A percentile compares a stretch with the other conserved stretches of the same genome.
phyloP scores from a whole-genome alignment of 1,140 invertebrate genomes.

The Asobara japonica region DNA sequence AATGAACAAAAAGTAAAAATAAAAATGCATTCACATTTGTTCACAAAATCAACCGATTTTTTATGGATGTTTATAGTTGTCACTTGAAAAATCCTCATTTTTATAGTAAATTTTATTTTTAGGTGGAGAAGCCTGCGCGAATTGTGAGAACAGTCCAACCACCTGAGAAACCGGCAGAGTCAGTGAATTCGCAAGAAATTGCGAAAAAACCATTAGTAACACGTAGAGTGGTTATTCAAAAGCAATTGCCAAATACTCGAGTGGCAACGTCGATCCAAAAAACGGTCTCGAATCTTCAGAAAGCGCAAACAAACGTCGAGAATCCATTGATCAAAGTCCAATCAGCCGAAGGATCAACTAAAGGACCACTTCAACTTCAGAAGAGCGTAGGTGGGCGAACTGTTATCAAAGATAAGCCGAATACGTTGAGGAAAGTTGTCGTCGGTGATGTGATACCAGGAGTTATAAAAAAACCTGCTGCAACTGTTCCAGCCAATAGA shows the following conservation, averaged over 20 bases:
- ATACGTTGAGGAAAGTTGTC: slow-evolving; percentile 30
- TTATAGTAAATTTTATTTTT: slow-evolving; percentile 34
- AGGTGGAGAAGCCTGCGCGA: slow-evolving; percentile 43
- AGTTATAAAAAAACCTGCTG: slow-evolving; percentile 29
- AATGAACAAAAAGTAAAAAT: too few species aligned
- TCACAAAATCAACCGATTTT: background rate
- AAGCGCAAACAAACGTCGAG: slow-evolving; percentile 26
- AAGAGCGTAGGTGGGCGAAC: background rate
- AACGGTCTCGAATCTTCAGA: slow-evolving; percentile 48
- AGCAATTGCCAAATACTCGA: slow-evolving; percentile 42
- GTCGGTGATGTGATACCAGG: slow-evolving; percentile 15
- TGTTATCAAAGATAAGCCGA: slow-evolving; percentile 9
- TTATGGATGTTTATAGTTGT: background rate
- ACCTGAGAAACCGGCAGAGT: slow-evolving; percentile 37
- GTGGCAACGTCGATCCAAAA: slow-evolving; percentile 47
- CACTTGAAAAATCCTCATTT: background rate
- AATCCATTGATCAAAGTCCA: background rate
- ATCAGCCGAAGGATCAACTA: slow-evolving; percentile 14
- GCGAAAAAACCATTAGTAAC: slow-evolving; percentile 25
- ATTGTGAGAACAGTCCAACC: slow-evolving; percentile 54
- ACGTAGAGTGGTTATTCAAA: slow-evolving; percentile 50
- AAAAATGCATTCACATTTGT: too few species aligned
- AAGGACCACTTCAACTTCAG: slow-evolving; percentile 8
- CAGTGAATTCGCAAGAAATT: background rate
- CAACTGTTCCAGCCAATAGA: slow-evolving; percentile 45